Evolutionary conservation across 2,888 invertebrate species (phyloP), one percentile per base, ranked within the genome.

Genomic region (Actias luna): DNA sequence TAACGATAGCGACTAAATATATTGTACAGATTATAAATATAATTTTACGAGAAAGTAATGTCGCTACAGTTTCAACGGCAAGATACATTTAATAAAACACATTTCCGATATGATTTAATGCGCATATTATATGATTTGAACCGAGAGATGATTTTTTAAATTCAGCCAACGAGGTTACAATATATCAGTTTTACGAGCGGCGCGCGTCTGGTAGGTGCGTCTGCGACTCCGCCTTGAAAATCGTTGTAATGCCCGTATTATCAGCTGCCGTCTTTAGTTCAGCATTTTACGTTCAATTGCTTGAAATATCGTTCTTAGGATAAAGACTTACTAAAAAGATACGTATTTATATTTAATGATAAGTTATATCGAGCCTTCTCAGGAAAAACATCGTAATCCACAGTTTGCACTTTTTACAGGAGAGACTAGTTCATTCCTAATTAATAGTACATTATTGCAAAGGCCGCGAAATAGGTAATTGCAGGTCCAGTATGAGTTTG

Each of bases 141-240:
- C 12, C 46, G 73, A 73, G 65, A 75, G 73, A 72, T 83, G 81
- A 85, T 87, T 89, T 87, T 88, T 88, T 85, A 85, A 86, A 91
- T 92, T 92, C 92, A 87, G 84, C 82, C 85, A 81, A 82, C 88
- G 88, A 79, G 79, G 83, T 84, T 75, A 85, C 85, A 84, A 90
- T 92, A 90, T 86, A 83, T 92, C 91, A 91, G 79, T 88, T 92
- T 92, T 90, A 92, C 87, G 92, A 90, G 82, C 85, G 76, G 72
- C 78, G 67, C 78, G 78, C 80, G 89, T 85, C 88, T 85, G 82
- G 77, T 76, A 71, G 77, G 76, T 88, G 89, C 88, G 87, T 88
- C 85, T 85, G 83, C 80, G 84, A 80, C 83, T 83, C 80, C 84
- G 81, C 85, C 84, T 82, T 78, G 77, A 77, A 85, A 84, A 87